Base-by-base conservation (phyloP, 2,113 vertebrate genomes). In the Ciconia maguari region DNA sequence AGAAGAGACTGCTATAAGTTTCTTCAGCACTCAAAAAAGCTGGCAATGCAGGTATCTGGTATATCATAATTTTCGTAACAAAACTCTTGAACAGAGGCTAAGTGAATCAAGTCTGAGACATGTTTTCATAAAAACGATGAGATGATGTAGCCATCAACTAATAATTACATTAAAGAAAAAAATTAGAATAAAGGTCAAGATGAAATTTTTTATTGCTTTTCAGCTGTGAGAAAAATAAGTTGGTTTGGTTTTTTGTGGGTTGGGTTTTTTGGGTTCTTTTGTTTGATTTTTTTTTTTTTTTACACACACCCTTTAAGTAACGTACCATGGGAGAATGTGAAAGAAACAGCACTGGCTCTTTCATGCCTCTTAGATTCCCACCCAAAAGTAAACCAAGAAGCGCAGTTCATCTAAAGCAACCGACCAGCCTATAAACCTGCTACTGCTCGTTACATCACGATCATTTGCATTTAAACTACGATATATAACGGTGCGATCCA, bases 311-410 rank as follows among this genome's bases (percentile, higher is more conserved):
- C 24, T 82, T 76, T 15, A 75, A 65, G 26, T 24, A 76, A 79
- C 0, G 0, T 16, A 19, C 8, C 14, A 25, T 0, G 25, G 75
- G 30, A 58, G 51, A 87, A 90, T 0, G 2, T 5, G 16, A 32
- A 17, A 29, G 13, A 6, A 86, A 29, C 65, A 41, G 9, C 32
- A 16, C 42, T 8, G 64, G 27, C 16, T 64, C 20, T 21, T 71
- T 48, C 68, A 44, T 0, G 8, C 51, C 87, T 65, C 68, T 12
- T 17, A 9, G 36, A 38, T 49, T 83, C 49, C 80, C 66, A 82
- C 25, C 41, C 74, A 71, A 36, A 78, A 90, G 85, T 29, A 36
- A 85, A 79, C n/a, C 9, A 17, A 65, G 60, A 21, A 41, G 41
- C 27, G 5, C 69, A 48, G 74, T 78, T 62, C 82, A 25, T 5